Percentiles rank a stretch among this genome's conserved stretches.
These are phyloP conservation scores for Ceyx cyanopectus DNA, from an alignment of 2,113 vertebrate species.

Conservation along the genomic window DNA sequence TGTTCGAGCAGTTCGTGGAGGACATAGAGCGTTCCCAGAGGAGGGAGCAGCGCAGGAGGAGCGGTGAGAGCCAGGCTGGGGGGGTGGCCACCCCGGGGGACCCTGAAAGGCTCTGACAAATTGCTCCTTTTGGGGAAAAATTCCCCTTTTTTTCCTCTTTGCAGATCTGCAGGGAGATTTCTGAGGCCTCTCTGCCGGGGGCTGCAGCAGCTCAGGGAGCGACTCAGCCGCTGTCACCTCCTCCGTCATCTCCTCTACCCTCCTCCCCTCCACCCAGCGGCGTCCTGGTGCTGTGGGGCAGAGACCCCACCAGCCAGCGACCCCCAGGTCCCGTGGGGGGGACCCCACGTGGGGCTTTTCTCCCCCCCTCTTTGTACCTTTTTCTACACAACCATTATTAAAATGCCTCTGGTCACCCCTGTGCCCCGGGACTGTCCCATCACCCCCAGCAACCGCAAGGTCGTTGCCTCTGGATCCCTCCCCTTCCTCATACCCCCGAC, in stretches of 20 bases:
- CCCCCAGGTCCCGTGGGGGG: accelerated
- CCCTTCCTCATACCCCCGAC: no score
- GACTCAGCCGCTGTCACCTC: no score
- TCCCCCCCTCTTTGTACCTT: background rate
- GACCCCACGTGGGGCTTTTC: background rate
- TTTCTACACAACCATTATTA: background rate
- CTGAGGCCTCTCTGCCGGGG: conserved; percentile 37
- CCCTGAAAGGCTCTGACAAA: background rate
- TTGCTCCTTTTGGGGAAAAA: background rate
- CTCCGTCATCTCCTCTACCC: no score
- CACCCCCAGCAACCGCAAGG: no score
- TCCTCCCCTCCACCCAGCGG: no score
- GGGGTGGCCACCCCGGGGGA: no score
- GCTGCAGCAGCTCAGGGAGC: accelerated
- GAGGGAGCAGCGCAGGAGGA: conserved; percentile 85
- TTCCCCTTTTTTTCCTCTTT: background rate
- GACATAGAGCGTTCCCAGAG: conserved; percentile 81
- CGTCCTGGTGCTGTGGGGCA: accelerated
- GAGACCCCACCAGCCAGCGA: accelerated
- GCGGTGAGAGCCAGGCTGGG: conserved; percentile 75
- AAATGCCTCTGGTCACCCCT: accelerated
- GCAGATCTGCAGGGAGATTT: conserved; percentile 90
- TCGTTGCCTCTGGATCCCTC: no score
- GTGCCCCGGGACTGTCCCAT: accelerated
- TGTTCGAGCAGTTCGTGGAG: conserved; percentile 92